Evolutionary conservation across 1,140 invertebrate genomes (phyloP).

Genomic region (Drosophila bocqueti): DNA sequence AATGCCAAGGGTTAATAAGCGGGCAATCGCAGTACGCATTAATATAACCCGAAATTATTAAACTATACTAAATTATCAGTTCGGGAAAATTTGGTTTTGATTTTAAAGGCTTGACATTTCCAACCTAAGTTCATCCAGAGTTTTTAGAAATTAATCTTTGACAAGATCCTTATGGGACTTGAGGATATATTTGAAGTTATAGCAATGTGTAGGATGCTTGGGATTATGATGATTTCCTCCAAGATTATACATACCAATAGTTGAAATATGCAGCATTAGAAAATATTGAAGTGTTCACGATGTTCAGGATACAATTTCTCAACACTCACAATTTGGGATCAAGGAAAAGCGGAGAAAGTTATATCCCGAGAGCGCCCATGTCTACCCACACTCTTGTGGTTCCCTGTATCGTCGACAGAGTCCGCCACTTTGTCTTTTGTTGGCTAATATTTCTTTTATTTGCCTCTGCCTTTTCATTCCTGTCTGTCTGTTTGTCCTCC

Average conservation of each 20-base stretch:
- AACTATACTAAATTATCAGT: not conserved
- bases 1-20: not conserved
- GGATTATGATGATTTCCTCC: too few species aligned
- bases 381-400: not conserved
- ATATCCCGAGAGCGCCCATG: constrained; percentile 1
- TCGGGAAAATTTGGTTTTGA: not conserved
- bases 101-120: too few species aligned
- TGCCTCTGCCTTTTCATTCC: constrained; percentile 56
- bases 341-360: not conserved
- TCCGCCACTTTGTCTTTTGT: constrained; percentile 78
- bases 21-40: too few species aligned
- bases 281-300: not conserved
- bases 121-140: rapidly evolving
- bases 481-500: constrained; percentile 23
- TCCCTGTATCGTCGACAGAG: constrained; percentile 6
- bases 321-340: not conserved
- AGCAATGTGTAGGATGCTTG: too few species aligned
- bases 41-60: not conserved
- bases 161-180: not conserved
- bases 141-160: not conserved
- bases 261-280: not conserved
- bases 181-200: too few species aligned
- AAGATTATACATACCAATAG: not conserved
- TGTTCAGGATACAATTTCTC: not conserved
- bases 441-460: constrained; percentile 83